Conservation (phyloP, 2,888 invertebrate species). For the Melieria crassipennis region DNA sequence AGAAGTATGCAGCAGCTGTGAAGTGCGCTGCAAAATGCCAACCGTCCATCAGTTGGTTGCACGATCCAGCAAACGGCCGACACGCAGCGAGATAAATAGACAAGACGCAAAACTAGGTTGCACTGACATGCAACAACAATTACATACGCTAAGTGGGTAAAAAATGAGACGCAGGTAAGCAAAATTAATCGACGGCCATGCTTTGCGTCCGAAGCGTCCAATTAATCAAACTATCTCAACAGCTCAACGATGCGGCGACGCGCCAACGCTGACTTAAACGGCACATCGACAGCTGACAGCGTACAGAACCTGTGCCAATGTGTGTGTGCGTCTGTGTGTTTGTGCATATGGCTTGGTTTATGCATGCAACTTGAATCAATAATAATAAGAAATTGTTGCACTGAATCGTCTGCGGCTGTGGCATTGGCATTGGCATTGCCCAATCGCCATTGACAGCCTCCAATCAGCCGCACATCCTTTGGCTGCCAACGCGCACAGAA, state of each 20-base stretch:
- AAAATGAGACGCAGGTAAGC: not conserved
- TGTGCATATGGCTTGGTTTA: too few species aligned
- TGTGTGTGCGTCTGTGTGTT: too few species aligned
- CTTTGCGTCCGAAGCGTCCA: constrained; percentile 6
- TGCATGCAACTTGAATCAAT: constrained; percentile 19
- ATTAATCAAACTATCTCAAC: constrained; percentile 18
- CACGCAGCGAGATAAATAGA: not conserved
- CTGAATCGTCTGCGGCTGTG: not conserved
- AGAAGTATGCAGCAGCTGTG: too few species aligned
- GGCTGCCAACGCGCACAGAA: too few species aligned
- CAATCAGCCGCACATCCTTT: too few species aligned
- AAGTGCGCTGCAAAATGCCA: not conserved
- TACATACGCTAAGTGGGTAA: too few species aligned
- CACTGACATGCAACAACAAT: too few species aligned
- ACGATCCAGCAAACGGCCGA: not conserved
- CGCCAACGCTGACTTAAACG: too few species aligned
- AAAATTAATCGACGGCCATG: constrained; percentile 12
- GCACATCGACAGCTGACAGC: too few species aligned
- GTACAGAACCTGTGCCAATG: too few species aligned
- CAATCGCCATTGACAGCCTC: not conserved
- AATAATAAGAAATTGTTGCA: constrained; percentile 17
- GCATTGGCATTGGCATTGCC: constrained; percentile 9
- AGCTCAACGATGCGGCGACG: too few species aligned
- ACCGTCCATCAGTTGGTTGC: not conserved
- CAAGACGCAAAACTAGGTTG: too few species aligned